A percentile compares a stretch with the other conserved stretches of the same genome.
phyloP scores from a whole-genome alignment of 2,888 invertebrate genomes.

The Lydus trimaculatus region DNA sequence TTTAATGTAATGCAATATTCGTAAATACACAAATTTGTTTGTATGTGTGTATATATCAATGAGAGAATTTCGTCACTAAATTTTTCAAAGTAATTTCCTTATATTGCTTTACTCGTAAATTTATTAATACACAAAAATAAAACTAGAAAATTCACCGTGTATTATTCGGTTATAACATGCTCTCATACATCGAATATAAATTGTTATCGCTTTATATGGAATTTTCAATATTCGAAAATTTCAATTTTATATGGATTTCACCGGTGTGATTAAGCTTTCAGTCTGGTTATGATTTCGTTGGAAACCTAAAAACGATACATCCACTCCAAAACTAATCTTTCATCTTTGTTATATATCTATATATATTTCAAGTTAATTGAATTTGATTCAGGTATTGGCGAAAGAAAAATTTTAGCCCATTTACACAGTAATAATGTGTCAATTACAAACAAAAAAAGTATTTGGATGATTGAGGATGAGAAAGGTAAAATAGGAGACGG shows the following conservation, averaged over 20 bases:
- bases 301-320: constrained; percentile 4
- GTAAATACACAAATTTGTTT: too few species aligned
- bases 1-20: too few species aligned
- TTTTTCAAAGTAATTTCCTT: constrained; percentile 41
- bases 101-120: constrained; percentile 35
- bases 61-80: constrained; percentile 35
- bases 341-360: not conserved
- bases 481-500: not conserved
- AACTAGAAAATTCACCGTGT: constrained; percentile 22
- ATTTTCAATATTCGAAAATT: not conserved
- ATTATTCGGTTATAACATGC: not conserved
- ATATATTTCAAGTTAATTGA: constrained; percentile 15
- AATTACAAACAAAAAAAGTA: constrained; percentile 18
- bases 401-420: not conserved
- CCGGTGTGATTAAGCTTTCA: not conserved
- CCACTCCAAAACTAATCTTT: not conserved
- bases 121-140: constrained; percentile 39
- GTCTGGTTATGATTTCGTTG: not conserved
- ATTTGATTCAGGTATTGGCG: constrained; percentile 6
- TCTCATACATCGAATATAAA: not conserved
- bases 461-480: constrained; percentile 3
- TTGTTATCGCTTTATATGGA: not conserved
- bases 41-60: not conserved
- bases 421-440: constrained; percentile 14
- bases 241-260: constrained; percentile 9